Conservation (phyloP, 1,140 invertebrate species). For the Aethina tumida region DNA sequence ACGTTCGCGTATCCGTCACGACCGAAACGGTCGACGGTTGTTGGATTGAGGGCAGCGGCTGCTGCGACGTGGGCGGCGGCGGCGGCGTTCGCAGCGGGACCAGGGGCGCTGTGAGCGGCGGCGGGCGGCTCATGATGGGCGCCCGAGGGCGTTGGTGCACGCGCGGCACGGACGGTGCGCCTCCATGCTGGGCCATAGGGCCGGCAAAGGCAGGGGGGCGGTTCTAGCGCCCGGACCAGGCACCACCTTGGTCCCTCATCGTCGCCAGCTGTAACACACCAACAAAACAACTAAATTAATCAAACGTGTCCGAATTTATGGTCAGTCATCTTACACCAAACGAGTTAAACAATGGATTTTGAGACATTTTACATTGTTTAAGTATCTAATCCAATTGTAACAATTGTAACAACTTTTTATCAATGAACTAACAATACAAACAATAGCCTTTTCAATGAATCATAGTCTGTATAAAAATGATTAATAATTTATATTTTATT, state of each 20-base stretch:
- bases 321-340: not conserved
- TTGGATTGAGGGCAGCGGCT: too few relatives aligned
- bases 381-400: not conserved
- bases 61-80: slow-evolving; percentile 14
- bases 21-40: too few relatives aligned
- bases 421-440: not conserved
- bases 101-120: slow-evolving; percentile 33
- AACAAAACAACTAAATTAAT: slow-evolving; percentile 12
- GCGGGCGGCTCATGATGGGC: slow-evolving; percentile 36
- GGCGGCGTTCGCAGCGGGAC: slow-evolving; percentile 35
- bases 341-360: not conserved
- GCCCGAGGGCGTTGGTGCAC: slow-evolving; percentile 48
- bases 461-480: too few relatives aligned
- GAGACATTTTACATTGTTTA: not conserved
- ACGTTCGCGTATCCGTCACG: too few relatives aligned
- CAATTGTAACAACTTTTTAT: not conserved
- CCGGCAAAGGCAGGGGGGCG: too few relatives aligned
- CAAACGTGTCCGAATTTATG: not conserved
- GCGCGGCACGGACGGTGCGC: slow-evolving; percentile 52
- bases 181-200: slow-evolving; percentile 48
- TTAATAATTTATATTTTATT: too few relatives aligned
- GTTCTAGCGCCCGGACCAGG: slow-evolving; percentile 42
- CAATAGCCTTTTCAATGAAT: too few relatives aligned
- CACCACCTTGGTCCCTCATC: slow-evolving; percentile 50
- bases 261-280: slow-evolving; percentile 40